These are phyloP conservation scores for Sesamia inferens DNA, from an alignment of 2,888 invertebrate species.

Conservation along the genomic window DNA sequence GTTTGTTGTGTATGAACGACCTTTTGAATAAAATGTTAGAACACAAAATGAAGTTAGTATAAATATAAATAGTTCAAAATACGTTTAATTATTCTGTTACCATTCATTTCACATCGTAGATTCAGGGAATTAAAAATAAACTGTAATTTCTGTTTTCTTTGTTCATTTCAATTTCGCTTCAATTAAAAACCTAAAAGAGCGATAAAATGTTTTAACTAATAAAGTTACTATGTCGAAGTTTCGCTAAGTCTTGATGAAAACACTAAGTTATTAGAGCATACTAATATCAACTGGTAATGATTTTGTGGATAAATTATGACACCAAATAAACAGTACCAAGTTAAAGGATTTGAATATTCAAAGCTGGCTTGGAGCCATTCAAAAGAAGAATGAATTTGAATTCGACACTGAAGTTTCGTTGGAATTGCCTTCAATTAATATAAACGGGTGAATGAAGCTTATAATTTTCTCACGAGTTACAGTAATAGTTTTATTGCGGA, in stretches of 20 bases:
- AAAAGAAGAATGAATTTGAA: slow-evolving; percentile 66
- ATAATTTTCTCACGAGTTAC: slow-evolving; percentile 53
- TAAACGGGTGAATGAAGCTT: slow-evolving; percentile 49
- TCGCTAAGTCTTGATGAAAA: slow-evolving; percentile 13
- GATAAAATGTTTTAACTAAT: slow-evolving; percentile 16
- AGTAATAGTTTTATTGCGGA: slow-evolving; percentile 31
- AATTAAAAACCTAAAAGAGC: not conserved
- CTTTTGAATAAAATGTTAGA: not conserved
- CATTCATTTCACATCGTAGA: not conserved
- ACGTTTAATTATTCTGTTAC: not conserved
- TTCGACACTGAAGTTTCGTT: slow-evolving; percentile 62
- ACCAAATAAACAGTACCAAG: slow-evolving; percentile 62
- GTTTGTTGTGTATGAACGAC: not conserved
- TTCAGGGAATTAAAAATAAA: not conserved
- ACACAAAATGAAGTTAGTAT: too few species aligned
- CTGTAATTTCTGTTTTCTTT: not conserved
- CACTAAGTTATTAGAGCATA: slow-evolving; percentile 6
- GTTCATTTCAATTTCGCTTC: not conserved
- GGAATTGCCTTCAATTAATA: slow-evolving; percentile 67
- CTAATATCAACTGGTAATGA: slow-evolving; percentile 45
- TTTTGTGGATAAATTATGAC: slow-evolving; percentile 56
- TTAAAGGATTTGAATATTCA: slow-evolving; percentile 69
- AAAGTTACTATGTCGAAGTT: slow-evolving; percentile 7
- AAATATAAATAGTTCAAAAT: too few species aligned
- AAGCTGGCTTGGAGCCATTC: slow-evolving; percentile 62